These are phyloP conservation scores for Drosophila virilis DNA, from an alignment of 1,140 invertebrate species.

Conservation along the genomic window DNA sequence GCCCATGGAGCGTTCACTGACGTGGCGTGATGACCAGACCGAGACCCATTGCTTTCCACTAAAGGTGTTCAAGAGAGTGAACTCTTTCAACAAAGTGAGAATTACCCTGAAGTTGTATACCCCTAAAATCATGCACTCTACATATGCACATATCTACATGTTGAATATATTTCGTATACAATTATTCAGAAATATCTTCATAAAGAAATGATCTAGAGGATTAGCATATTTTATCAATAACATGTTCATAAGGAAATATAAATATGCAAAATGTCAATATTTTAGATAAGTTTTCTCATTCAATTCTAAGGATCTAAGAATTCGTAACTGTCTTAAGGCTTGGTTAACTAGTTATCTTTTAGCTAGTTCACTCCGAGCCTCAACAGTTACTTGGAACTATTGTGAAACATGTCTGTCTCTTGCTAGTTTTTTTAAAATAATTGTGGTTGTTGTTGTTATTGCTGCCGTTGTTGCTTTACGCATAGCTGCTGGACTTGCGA, in stretches of 20 bases:
- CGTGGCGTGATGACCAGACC: slow-evolving; percentile 38
- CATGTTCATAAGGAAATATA: too few relatives aligned
- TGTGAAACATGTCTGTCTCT: slow-evolving; percentile 14
- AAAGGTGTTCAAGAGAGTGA: neutral
- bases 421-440: neutral
- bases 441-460: slow-evolving; percentile 18
- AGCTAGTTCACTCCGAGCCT: slow-evolving; percentile 16
- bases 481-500: slow-evolving; percentile 47
- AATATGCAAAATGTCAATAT: too few relatives aligned
- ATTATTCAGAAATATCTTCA: neutral
- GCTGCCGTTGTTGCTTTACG: slow-evolving; percentile 14
- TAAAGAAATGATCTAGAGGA: too few relatives aligned
- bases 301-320: neutral
- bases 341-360: slow-evolving; percentile 3
- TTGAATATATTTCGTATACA: neutral
- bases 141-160: neutral
- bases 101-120: neutral
- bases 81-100: slow-evolving; percentile 6
- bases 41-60: slow-evolving; percentile 16
- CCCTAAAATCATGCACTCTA: neutral
- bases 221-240: too few relatives aligned
- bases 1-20: slow-evolving; percentile 43
- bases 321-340: neutral
- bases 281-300: too few relatives aligned
- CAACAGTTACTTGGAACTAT: slow-evolving; percentile 7